These are phyloP conservation scores for Varecia variegata DNA, from an alignment of 2,797 vertebrate species.

Conservation along the genomic window DNA sequence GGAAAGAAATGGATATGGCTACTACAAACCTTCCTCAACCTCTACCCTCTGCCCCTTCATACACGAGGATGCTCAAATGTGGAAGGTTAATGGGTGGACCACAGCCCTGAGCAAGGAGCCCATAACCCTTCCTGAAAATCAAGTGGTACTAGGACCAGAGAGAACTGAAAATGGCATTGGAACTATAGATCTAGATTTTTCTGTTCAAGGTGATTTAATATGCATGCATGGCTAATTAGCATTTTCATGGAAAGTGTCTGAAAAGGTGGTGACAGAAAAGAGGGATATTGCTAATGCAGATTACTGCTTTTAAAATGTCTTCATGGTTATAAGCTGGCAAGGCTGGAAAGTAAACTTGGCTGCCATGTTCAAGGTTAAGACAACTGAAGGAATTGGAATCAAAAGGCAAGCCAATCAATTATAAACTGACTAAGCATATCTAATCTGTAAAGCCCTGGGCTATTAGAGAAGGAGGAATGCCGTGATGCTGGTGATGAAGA, in stretches of 20 bases:
- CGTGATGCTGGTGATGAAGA: not conserved
- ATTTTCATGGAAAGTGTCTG: not conserved
- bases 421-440: slow-evolving; percentile 21
- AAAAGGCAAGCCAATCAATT: slow-evolving; percentile 23
- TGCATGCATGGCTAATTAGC: not conserved
- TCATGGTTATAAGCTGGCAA: not conserved
- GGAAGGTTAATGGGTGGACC: not conserved
- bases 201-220: not conserved
- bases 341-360: slow-evolving; percentile 16
- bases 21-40: not conserved
- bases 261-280: not conserved
- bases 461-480: not conserved
- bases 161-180: not conserved
- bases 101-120: not conserved
- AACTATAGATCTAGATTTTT: not conserved
- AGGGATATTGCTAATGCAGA: not conserved
- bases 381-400: not conserved
- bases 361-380: slow-evolving; percentile 7
- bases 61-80: not conserved
- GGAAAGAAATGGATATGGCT: not conserved
- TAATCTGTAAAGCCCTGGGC: not conserved
- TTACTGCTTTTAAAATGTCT: not conserved
- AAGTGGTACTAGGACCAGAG: not conserved
- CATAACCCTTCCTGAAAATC: not conserved
- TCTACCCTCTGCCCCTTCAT: not conserved